Evolutionary conservation across 2,797 vertebrate species (phyloP).

Genomic region (Crax fasciolata): DNA sequence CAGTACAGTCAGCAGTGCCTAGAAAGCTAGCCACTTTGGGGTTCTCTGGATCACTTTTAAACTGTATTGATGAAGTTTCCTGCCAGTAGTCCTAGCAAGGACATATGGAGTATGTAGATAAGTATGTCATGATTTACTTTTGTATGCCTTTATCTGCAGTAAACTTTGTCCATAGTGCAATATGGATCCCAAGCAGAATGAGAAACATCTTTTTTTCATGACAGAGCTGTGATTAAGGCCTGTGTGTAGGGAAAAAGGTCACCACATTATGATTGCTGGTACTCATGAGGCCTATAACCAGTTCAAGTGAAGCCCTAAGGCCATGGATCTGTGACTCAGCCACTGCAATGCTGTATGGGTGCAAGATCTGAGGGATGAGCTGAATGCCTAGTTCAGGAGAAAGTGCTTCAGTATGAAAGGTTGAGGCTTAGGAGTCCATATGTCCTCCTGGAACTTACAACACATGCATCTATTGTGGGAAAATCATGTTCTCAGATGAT

Average conservation of each 20-base stretch:
- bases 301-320: not conserved
- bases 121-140: not conserved
- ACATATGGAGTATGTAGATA: not conserved
- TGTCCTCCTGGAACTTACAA: not conserved
- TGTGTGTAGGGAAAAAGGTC: not conserved
- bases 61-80: not conserved
- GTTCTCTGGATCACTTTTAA: not conserved
- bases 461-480: not conserved
- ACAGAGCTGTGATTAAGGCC: not conserved
- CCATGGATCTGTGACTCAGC: not conserved
- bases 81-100: not conserved
- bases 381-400: not conserved
- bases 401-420: not conserved
- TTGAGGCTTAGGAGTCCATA: not conserved
- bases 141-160: not conserved
- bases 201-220: not conserved
- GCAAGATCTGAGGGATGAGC: not conserved
- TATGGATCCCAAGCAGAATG: not conserved
- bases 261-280: accelerated
- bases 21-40: not conserved
- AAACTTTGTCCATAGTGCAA: accelerated
- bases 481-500: not conserved
- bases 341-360: not conserved
- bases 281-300: accelerated
- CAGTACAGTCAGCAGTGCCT: not conserved